Conservation (phyloP, 2,888 invertebrate genomes). For the Trachelus stipa region DNA sequence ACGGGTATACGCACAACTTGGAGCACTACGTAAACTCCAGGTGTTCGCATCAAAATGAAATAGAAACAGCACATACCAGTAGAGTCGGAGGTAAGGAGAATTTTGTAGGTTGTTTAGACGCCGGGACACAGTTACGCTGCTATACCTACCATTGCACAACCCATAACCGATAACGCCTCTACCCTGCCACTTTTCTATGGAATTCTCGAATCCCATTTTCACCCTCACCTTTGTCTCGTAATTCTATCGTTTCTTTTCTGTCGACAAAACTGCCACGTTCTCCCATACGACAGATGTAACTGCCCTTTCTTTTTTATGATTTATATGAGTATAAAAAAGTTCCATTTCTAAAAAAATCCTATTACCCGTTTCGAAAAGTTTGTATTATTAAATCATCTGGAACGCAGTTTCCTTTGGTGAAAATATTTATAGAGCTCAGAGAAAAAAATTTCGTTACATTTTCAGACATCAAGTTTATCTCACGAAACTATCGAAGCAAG, state of each 20-base stretch:
- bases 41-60: not conserved
- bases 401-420: not conserved
- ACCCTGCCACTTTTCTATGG: not conserved
- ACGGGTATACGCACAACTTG: not conserved
- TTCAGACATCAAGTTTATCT: not conserved
- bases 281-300: not conserved
- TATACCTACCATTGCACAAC: not conserved
- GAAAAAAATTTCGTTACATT: not conserved
- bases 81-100: not conserved
- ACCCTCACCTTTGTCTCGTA: not conserved
- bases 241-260: not conserved
- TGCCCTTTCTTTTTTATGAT: not conserved
- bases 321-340: not conserved
- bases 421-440: not conserved
- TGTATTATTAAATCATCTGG: not conserved
- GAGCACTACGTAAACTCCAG: not conserved
- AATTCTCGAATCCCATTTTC: not conserved
- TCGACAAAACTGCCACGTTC: not conserved
- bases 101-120: not conserved
- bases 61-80: not conserved
- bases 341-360: not conserved
- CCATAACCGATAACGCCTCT: not conserved
- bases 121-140: not conserved
- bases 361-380: not conserved
- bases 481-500: not conserved